Conservation (phyloP, 2,797 vertebrate genomes). For the Leuciscus waleckii region DNA sequence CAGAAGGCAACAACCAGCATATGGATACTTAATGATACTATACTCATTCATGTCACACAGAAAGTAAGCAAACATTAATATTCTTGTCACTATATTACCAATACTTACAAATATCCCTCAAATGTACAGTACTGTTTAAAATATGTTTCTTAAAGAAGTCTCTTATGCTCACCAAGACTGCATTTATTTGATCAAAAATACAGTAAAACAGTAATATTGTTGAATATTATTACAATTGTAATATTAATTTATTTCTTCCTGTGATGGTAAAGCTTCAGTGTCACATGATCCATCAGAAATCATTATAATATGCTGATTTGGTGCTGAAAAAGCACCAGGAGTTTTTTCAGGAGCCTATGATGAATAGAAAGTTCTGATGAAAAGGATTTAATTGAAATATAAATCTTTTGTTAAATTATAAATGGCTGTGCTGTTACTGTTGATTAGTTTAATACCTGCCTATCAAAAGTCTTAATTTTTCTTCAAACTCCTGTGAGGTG, state of each 20-base stretch:
- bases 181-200: neutral
- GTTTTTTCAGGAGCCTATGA: neutral
- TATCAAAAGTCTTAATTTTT: neutral
- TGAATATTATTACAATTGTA: neutral
- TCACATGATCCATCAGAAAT: neutral
- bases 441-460: neutral
- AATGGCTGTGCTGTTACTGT: neutral
- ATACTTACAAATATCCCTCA: neutral
- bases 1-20: neutral
- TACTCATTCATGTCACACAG: conserved; percentile 1
- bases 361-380: neutral
- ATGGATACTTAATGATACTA: neutral
- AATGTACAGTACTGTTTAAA: neutral
- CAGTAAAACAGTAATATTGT: neutral
- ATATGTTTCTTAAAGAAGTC: neutral
- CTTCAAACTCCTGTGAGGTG: neutral
- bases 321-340: too few relatives aligned
- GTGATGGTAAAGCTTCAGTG: neutral
- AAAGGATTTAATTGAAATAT: neutral
- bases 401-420: neutral
- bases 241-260: neutral
- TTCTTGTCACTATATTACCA: too few relatives aligned
- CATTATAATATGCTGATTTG: neutral
- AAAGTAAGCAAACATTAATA: neutral
- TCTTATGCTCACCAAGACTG: neutral